Evolutionary conservation across 30 jellyfish, hydroid and myxozoan genomes (phyloP), one percentile per base, ranked within the genome.

Genomic region (Aurelia sp.): DNA sequence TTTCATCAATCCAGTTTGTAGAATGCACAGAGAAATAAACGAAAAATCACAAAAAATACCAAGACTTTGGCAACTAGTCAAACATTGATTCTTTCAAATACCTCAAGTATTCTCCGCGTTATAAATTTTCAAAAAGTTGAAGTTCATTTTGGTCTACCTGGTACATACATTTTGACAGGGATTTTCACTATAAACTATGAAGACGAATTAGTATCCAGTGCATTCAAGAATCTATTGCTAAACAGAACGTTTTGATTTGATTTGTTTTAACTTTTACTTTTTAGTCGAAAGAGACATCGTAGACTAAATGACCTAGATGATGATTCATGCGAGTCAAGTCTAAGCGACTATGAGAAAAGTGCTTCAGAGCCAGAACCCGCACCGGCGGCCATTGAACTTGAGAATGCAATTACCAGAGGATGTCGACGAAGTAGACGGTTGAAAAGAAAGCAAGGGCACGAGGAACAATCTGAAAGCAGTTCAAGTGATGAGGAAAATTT

Each of bases 381-480:
- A 31, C 16, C 38, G 19, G 76, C 57, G 30, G 35, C 72, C 19
- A 68, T 31, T 8, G 62, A 35, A 27, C 40, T 27, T 27, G 92
- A 69, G 16, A 79, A 75, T 40, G 27, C 85, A 55, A 41, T 72
- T 51, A 59, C 67, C 11, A 74, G 92, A 38, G 88, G 95, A 30
- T 83, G 89, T 60, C 91, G 97, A 52, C 85, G 97, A 63, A 91
- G 88, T 35, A 38, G 97, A 76, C 60, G 94, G 38, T 76, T 74
- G 67, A 62, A 74, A 52, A 47, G 72, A 66, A 70, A 76, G 24
- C 16, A 53, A 67, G 79, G 85, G 16, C 86, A 82, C 33, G 92
- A 91, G 20, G 92, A 84, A 10, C 77, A 81, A 48, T 50, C 58
- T 12, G 89, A 60, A 52, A 74, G 90, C 61, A 74, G 84, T 50